These are phyloP conservation scores for Spizaetus ornatus DNA, from an alignment of 2,113 vertebrate genomes.

Conservation along the genomic window DNA sequence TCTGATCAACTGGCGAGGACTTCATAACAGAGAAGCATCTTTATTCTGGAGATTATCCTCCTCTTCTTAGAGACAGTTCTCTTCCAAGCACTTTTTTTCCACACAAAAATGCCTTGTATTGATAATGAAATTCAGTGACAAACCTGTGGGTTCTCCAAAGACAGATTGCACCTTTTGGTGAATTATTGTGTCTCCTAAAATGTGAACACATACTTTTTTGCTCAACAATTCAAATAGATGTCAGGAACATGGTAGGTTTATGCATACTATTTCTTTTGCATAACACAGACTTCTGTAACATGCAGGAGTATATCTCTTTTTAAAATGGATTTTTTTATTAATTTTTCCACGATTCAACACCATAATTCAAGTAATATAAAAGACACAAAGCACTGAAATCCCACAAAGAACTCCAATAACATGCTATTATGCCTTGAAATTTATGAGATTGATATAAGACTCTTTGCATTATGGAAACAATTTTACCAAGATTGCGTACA, in stretches of 20 bases:
- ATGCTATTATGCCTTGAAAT: not conserved
- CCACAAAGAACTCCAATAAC: not conserved
- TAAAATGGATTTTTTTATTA: not conserved
- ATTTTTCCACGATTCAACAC: not conserved
- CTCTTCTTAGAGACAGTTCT: not conserved
- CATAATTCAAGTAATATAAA: not conserved
- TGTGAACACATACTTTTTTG: not conserved
- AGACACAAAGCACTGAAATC: not conserved
- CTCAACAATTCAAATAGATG: conserved; percentile 42
- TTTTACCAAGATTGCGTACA: not conserved
- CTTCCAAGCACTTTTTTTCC: not conserved
- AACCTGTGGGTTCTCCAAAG: conserved; percentile 27
- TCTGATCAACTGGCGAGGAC: not conserved
- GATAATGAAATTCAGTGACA: conserved; percentile 41
- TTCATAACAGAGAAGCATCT: not conserved
- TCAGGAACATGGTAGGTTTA: conserved; percentile 15
- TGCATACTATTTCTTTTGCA: not conserved
- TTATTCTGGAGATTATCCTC: not conserved
- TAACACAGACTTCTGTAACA: not conserved
- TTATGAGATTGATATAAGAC: not conserved
- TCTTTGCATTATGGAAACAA: not conserved
- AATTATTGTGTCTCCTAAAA: conserved; percentile 25
- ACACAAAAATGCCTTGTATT: not conserved
- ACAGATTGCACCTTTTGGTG: conserved; percentile 16
- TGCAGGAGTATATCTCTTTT: not conserved